phyloP scores from a whole-genome alignment of 2,888 invertebrate genomes.

The Anticlea derivata region DNA sequence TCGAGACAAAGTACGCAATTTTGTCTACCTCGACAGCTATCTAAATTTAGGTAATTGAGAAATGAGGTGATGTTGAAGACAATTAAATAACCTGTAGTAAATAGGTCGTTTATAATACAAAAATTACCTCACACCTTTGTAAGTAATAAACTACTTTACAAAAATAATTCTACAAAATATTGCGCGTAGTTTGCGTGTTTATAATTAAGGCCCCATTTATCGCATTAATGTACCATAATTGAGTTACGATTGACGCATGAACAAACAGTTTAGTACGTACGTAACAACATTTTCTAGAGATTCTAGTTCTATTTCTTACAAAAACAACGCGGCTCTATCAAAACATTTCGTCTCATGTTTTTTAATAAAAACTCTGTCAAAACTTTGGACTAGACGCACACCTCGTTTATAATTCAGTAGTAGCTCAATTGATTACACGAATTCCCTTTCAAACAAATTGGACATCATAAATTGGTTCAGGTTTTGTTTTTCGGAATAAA shows the following conservation, averaged over 20 bases:
- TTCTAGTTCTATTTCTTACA: too few species aligned
- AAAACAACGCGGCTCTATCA: too few species aligned
- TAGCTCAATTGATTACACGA: slow-evolving; percentile 39
- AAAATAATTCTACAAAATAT: slow-evolving; percentile 1
- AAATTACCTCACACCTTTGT: too few species aligned
- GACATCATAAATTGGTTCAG: slow-evolving; percentile 35
- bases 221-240: neutral
- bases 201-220: neutral
- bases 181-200: slow-evolving; percentile 6
- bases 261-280: slow-evolving; percentile 3
- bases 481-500: slow-evolving; percentile 18
- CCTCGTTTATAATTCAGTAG: slow-evolving; percentile 41
- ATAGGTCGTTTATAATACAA: too few species aligned
- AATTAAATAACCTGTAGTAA: too few species aligned
- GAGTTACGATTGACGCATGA: neutral
- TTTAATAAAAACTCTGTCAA: neutral
- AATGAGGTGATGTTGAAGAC: too few species aligned
- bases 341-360: too few species aligned
- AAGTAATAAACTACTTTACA: slow-evolving; percentile 2
- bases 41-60: too few species aligned
- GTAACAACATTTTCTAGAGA: too few species aligned
- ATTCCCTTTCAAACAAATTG: slow-evolving; percentile 50
- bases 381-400: neutral
- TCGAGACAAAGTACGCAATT: too few species aligned
- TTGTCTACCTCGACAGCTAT: too few species aligned